Conservation (phyloP, 2,797 vertebrate genomes). For the Masticophis lateralis region DNA sequence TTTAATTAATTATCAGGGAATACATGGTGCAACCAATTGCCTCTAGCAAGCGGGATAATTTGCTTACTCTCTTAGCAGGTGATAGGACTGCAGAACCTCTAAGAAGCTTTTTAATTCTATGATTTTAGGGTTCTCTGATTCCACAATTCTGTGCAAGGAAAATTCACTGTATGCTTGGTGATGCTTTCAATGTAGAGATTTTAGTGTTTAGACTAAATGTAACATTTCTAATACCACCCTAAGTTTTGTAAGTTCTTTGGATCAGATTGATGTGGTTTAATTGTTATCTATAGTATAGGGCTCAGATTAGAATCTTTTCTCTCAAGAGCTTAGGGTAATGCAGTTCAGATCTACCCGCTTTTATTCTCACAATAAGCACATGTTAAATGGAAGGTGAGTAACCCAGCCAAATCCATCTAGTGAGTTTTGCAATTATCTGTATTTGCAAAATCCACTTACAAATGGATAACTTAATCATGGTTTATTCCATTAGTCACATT, state of each 20-base stretch:
- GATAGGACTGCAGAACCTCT: not conserved
- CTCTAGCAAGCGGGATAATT: not conserved
- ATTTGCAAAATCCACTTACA: not conserved
- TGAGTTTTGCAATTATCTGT: not conserved
- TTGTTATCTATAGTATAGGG: not conserved
- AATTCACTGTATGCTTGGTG: not conserved
- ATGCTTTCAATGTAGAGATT: not conserved
- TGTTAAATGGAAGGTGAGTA: not conserved
- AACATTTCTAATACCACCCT: not conserved
- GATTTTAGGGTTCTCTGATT: not conserved
- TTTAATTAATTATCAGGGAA: not conserved
- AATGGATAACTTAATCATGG: not conserved
- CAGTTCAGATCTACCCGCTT: not conserved
- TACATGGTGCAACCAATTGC: not conserved
- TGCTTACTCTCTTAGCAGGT: not conserved
- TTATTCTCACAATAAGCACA: not conserved
- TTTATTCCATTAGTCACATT: not conserved
- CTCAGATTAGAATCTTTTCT: not conserved
- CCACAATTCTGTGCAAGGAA: not conserved
- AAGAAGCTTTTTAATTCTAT: not conserved
- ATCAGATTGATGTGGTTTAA: not conserved
- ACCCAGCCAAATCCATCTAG: not conserved
- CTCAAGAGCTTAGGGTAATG: not conserved
- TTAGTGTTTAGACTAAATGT: not conserved
- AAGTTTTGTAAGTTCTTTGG: not conserved